A percentile compares a stretch with the other conserved stretches of the same genome.
Conservation (phyloP, 2,797 vertebrate species). For the Emydoidea blandingii region DNA sequence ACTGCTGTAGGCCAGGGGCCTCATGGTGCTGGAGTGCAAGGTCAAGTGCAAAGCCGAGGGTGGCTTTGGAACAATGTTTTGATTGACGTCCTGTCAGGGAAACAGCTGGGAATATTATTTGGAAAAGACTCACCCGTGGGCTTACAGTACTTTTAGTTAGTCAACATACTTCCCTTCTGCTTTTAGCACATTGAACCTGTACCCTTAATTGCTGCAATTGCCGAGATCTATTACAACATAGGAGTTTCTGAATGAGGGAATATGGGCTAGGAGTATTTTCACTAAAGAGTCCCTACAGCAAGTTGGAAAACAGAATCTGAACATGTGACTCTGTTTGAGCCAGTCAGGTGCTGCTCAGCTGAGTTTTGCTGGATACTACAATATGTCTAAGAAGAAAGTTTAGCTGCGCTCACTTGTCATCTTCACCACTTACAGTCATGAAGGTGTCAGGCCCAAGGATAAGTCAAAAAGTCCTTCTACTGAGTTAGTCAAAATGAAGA, state of each 20-base stretch:
- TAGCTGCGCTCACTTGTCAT: background rate
- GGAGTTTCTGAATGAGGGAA: background rate
- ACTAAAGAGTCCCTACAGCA: background rate
- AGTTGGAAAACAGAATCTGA: background rate
- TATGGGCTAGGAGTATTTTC: background rate
- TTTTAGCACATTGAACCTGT: constrained; percentile 1
- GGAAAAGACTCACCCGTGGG: background rate
- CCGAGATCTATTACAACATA: background rate
- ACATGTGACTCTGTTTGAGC: fast-evolving
- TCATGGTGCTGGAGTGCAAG: fast-evolving
- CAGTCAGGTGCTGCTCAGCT: fast-evolving
- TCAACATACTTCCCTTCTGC: background rate
- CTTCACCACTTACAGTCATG: background rate
- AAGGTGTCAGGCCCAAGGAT: fast-evolving
- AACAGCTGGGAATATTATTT: background rate
- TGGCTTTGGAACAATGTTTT: background rate
- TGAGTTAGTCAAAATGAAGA: fast-evolving
- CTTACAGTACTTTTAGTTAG: background rate
- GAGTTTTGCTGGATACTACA: fast-evolving
- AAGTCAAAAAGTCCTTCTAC: background rate
- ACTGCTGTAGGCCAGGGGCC: background rate
- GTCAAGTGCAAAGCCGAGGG: fast-evolving
- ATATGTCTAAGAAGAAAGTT: fast-evolving
- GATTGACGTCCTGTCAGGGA: background rate
- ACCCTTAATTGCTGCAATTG: fast-evolving